Evolutionary conservation across 2,113 vertebrate species (phyloP).

Genomic region (Cardinalis cardinalis): DNA sequence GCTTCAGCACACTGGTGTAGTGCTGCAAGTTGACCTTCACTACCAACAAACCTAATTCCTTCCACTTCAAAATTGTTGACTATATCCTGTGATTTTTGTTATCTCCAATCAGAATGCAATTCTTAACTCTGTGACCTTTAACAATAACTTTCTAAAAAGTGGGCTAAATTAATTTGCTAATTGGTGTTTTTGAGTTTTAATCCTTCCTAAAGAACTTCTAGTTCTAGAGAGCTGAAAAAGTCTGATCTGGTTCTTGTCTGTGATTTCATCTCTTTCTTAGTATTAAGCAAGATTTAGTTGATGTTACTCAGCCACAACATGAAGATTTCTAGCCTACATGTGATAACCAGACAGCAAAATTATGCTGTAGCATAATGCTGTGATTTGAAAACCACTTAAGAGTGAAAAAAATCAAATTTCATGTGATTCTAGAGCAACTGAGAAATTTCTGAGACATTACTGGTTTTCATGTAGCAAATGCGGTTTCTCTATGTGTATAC

Average conservation of each 20-base stretch:
- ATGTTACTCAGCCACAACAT: neutral
- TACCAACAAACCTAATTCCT: neutral
- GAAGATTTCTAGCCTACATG: neutral
- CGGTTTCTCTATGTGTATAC: neutral
- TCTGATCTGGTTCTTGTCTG: neutral
- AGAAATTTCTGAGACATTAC: neutral
- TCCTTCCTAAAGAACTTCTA: neutral
- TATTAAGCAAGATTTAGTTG: neutral
- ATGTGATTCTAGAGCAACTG: neutral
- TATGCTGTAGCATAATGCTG: neutral
- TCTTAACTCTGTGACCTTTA: neutral
- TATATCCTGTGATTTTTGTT: neutral
- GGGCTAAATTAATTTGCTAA: neutral
- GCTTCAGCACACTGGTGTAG: neutral
- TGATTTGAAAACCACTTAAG: neutral
- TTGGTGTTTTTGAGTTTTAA: neutral
- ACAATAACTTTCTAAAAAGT: neutral
- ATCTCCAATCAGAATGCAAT: neutral
- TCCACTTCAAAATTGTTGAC: neutral
- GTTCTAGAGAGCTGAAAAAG: neutral
- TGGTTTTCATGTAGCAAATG: neutral
- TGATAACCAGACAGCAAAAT: neutral
- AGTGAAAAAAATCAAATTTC: neutral
- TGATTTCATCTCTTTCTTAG: neutral
- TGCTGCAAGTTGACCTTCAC: neutral